These are phyloP conservation scores for Tragopan temminckii DNA, from an alignment of 2,797 vertebrate species.

Conservation along the genomic window DNA sequence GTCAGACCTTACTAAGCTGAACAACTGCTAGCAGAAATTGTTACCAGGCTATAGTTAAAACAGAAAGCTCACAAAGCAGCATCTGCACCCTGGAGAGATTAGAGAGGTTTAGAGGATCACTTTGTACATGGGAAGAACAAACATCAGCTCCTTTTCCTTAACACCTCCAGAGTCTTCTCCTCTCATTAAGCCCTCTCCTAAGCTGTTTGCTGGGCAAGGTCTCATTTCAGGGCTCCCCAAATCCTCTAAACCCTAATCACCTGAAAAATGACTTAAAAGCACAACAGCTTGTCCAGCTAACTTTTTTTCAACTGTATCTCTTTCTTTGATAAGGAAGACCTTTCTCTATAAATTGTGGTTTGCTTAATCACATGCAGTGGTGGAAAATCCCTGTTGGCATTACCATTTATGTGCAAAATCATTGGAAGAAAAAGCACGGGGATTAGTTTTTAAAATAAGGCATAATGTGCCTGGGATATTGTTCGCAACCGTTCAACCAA, in stretches of 20 bases:
- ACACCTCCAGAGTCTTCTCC: background rate
- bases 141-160: background rate
- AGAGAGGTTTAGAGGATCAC: background rate
- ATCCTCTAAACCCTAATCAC: background rate
- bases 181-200: background rate
- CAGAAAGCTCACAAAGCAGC: background rate
- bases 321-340: background rate
- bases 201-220: background rate
- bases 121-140: background rate
- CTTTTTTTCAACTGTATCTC: background rate
- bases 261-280: background rate
- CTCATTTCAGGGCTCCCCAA: background rate
- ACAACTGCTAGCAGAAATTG: background rate
- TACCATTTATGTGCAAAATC: background rate
- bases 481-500: background rate
- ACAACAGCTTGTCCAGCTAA: background rate
- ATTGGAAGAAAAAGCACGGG: background rate
- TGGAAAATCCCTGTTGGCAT: background rate
- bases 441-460: background rate
- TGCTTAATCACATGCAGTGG: background rate
- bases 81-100: background rate
- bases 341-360: background rate
- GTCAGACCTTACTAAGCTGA: slow-evolving; percentile 12
- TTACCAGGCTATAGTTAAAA: background rate
- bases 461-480: background rate